Base-by-base conservation (phyloP, 2,113 vertebrate genomes). In the Bostrychus sinensis region DNA sequence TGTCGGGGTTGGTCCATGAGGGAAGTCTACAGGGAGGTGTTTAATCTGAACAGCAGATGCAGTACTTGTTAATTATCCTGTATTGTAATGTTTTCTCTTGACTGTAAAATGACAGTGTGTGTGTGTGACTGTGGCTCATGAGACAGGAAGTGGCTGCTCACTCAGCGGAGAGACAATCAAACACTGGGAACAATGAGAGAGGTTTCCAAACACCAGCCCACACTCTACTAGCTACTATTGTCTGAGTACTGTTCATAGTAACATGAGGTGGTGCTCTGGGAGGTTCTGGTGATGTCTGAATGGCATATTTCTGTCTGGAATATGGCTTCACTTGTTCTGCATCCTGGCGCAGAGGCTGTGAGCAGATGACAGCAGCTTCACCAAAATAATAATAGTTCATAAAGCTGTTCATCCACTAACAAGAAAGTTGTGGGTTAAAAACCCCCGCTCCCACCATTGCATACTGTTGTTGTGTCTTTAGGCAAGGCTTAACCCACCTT, bases 81-180 rank as follows among this genome's bases (percentile, higher is more conserved):
- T 25, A 11, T 34, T 38, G 25, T 59, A 43, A 8, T 36, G 5
- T 45, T 57, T 73, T 34, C 5, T n/a, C n/a, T n/a, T n/a, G n/a
- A 6, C 9, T 45, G 62, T 1, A 34, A 16, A 7, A n/a, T 10
- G 2, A 58, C 42, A 19, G n/a, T 11, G 4, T 2, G 4, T 0
- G 4, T 1, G 9, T 10, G 9, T 14, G 34, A 42, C 66, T 58
- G 55, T 60, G 2, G 1, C 66, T 61, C 63, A 54, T 17, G 23
- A 66, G 62, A 62, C 84, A 83, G 88, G 88, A 86, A 85, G 58
- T 36, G 25, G 56, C 34, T 78, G 56, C 86, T 87, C 84, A 71
- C 69, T 85, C 82, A 84, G 41, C 66, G 65, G 25, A 57, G 62
- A 76, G 75, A 86, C 82, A 88, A 88, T 83, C 75, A 75, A 48